Conservation (phyloP, 92 coral and sea anemone genomes). For the Umimayanthus kanabou region DNA sequence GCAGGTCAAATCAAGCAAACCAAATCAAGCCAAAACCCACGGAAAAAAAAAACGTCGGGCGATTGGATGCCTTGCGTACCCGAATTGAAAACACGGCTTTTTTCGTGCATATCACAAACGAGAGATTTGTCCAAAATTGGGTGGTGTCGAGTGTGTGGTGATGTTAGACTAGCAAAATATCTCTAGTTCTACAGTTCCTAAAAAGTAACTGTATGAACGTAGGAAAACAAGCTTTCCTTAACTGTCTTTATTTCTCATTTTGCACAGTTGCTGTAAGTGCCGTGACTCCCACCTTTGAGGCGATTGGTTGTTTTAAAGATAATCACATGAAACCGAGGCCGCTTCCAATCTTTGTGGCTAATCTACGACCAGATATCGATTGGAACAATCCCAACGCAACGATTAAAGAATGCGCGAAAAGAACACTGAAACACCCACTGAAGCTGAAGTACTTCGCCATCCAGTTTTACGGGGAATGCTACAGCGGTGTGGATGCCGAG, state of each 20-base stretch:
- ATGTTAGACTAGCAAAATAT: too few species aligned
- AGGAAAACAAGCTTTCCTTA: not conserved
- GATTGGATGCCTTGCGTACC: too few species aligned
- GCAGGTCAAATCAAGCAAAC: too few species aligned
- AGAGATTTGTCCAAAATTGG: too few species aligned
- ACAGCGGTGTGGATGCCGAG: slow-evolving; percentile 63
- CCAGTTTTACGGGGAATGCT: slow-evolving; percentile 88
- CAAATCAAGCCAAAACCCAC: too few species aligned
- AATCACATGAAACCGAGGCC: slow-evolving; percentile 57
- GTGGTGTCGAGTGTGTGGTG: too few species aligned
- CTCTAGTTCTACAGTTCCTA: too few species aligned
- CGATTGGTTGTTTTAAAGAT: slow-evolving; percentile 77
- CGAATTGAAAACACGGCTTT: too few species aligned
- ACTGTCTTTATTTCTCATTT: not conserved
- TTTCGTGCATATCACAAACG: too few species aligned
- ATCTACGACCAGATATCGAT: slow-evolving; percentile 67
- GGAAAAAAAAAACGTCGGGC: too few species aligned
- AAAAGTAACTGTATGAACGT: not conserved
- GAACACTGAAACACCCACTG: slow-evolving; percentile 40
- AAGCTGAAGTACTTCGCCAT: slow-evolving; percentile 64
- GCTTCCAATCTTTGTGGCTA: slow-evolving; percentile 59
- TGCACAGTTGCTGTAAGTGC: not conserved
- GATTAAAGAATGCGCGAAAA: slow-evolving; percentile 61
- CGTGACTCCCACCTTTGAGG: slow-evolving; percentile 15
- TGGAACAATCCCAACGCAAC: slow-evolving; percentile 68